These are phyloP conservation scores for Bombus ignitus DNA, from an alignment of 1,140 invertebrate species.

Conservation along the genomic window DNA sequence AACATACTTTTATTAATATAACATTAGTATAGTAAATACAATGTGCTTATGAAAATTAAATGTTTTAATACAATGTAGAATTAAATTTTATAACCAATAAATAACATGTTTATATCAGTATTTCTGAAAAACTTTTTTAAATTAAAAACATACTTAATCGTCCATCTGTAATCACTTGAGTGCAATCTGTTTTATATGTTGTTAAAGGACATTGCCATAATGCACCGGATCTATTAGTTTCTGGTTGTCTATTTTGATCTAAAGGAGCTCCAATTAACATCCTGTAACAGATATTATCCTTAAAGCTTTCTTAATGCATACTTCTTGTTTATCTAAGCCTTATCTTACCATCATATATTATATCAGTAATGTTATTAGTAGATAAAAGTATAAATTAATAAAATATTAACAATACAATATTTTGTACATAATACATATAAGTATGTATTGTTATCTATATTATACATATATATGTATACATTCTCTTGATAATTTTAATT, in stretches of 20 bases:
- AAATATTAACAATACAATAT: not conserved
- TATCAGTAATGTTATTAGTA: not conserved
- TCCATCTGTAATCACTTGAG: constrained; percentile 94
- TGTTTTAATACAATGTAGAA: constrained; percentile 8
- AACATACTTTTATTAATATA: not conserved
- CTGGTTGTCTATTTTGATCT: constrained; percentile 92
- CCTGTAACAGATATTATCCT: constrained; percentile 83
- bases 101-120: constrained; percentile 36
- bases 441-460: not conserved
- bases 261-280: constrained; percentile 95
- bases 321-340: not conserved
- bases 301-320: no score
- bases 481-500: constrained; percentile 1
- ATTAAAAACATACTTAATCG: constrained; percentile 85
- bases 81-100: constrained; percentile 15
- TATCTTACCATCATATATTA: not conserved
- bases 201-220: constrained; percentile 93
- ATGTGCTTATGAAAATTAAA: not conserved
- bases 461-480: not conserved
- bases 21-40: not conserved
- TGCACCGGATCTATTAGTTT: constrained; percentile 93
- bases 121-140: not conserved
- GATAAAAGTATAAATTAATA: not conserved
- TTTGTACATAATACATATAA: not conserved
- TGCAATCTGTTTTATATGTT: constrained; percentile 87